These are phyloP conservation scores for Falco cherrug DNA, from an alignment of 2,797 vertebrate genomes.

Conservation along the genomic window DNA sequence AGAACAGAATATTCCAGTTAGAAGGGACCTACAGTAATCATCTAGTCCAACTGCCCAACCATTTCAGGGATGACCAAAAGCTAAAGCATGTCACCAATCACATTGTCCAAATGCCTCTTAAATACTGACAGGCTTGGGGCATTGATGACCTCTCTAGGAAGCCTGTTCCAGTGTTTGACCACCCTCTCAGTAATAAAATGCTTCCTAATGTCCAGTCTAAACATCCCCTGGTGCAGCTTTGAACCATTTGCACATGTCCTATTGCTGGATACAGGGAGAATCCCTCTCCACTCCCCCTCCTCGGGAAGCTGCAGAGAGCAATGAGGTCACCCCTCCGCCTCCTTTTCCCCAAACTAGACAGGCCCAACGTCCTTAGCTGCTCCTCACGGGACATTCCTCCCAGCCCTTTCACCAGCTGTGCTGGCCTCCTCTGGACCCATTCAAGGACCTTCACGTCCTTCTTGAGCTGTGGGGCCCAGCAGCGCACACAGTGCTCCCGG, in stretches of 20 bases:
- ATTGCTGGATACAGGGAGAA: background rate
- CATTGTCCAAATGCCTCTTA: no score
- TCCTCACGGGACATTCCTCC: no score
- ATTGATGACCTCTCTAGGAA: background rate
- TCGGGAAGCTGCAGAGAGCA: background rate
- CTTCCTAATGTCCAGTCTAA: background rate
- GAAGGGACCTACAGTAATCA: background rate
- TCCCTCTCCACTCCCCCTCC: background rate
- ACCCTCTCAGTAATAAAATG: background rate
- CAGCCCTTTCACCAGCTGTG: background rate
- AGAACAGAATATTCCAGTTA: background rate
- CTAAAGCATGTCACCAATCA: background rate
- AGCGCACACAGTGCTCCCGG: background rate
- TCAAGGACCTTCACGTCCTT: background rate
- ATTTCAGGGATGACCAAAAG: background rate
- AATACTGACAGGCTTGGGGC: no score
- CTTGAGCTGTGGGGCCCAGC: background rate
- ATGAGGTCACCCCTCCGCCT: no score
- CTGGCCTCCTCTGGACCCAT: fast-evolving
- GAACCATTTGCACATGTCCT: background rate
- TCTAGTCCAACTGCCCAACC: background rate
- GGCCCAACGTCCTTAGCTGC: no score
- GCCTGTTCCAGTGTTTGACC: background rate
- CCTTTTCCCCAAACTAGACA: no score
- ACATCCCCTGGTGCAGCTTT: background rate